phyloP scores from a whole-genome alignment of 1,140 invertebrate genomes.

The Cydia amplana region DNA sequence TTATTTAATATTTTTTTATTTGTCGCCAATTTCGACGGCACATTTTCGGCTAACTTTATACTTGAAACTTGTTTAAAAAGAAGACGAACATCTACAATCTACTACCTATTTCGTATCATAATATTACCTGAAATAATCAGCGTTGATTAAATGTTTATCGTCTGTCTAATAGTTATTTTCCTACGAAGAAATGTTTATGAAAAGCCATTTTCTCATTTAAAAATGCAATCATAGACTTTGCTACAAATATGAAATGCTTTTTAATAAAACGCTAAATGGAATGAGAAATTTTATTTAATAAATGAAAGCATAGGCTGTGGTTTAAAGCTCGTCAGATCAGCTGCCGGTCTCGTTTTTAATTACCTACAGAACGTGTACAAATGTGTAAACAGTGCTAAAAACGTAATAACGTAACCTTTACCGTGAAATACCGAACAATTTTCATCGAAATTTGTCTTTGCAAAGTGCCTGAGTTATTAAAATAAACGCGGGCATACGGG shows the following conservation, averaged over 20 bases:
- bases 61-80: too few species aligned
- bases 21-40: neutral
- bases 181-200: neutral
- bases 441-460: neutral
- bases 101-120: too few species aligned
- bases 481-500: neutral
- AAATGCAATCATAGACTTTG: neutral
- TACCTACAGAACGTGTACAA: neutral
- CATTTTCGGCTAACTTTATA: too few species aligned
- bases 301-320: neutral
- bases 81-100: too few species aligned
- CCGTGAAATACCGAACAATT: neutral
- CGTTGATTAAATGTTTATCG: too few species aligned
- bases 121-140: too few species aligned
- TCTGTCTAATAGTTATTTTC: neutral
- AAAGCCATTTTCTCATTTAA: conserved; percentile 1
- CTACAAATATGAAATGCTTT: neutral
- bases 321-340: neutral
- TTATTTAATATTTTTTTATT: neutral
- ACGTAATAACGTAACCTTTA: too few species aligned
- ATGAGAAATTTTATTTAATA: neutral
- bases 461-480: neutral
- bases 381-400: too few species aligned
- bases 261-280: neutral
- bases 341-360: neutral